Base-by-base conservation (phyloP, 1,140 invertebrate genomes). In the Euura saliciscinereae region DNA sequence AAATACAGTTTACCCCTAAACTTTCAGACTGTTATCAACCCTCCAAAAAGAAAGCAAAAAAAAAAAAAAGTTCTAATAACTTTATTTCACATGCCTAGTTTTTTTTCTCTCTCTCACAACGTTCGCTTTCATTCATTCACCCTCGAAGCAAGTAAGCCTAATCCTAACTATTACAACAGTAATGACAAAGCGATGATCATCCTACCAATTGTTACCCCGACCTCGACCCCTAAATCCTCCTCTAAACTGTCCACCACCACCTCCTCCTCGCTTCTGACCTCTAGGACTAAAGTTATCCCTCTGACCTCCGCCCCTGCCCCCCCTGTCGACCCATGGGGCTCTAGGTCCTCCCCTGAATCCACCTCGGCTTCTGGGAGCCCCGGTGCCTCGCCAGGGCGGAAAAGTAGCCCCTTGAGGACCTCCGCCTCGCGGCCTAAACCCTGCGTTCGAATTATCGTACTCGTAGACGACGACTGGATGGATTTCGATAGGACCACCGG, bases 241-340 rank as follows among this genome's bases (percentile, higher is more conserved):
- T 7, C 84, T 76, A 64, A 85, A 85, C 13, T 79, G 80, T 69
- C 79, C 77, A 42, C 28, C 28, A 28, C 28, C 28, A 28, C 81
- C 80, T 69, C 79, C 78, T 42, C 81, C 81, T 2, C 84, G 80
- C 75, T 85, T 85, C 72, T 79, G 65, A 8, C 81, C 82, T 64
- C 85, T 77, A 1, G 81, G 79, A 2, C 78, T 73, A 7, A 84
- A 84, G 43, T 75, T 78, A 3, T 75, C 77, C 4, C 71, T 67
- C 28, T 77, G 73, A 3, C 77, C 78, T 1, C 84, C 76, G 8
- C 28, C 42, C 8, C 6, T 80, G 82, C 0, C 82, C 8, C 28
- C 80, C 69, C 83, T 78, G 6, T 86, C 85, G 64, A 82, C 79
- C 86, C 86, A 87, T 2, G 84, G 82, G 5, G 74, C 80, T 4